Base-by-base conservation (phyloP, 2,797 vertebrate genomes). In the Platyrinchus mystaceus region DNA sequence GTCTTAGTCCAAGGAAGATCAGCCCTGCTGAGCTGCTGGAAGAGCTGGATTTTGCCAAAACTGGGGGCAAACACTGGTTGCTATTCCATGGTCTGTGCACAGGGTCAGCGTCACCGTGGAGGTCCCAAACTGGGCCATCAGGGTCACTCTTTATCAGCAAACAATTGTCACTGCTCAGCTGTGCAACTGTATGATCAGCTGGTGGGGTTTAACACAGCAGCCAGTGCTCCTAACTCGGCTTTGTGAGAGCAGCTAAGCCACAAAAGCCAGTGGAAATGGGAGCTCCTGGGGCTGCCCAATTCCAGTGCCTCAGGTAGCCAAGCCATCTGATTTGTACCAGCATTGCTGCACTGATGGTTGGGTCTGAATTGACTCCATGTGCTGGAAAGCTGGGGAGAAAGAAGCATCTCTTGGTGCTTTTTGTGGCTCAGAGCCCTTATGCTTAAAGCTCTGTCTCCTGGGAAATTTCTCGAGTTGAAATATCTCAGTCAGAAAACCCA, bases 291-390 rank as follows among this genome's bases (percentile, higher is more conserved):
- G 59, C 82, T 59, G 1, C 44, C 17, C 36, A 44, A 1, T 39
- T 68, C 67, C 43, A 13, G 14, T 7, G 23, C 6, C 28, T 60
- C 14, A 0, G 0, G 2, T 1, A 37, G 56, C n/a, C 28, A 18
- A 88, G 58, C 73, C 26, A 14, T 27, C 64, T 68, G 73, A 32
- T n/a, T 66, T 14, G 55, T 49, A 34, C 59, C 64, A 59, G n/a
- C 34, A 5, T 5, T 7, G 43, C 8, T 17, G 1, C 3, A 4
- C 79, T 75, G 17, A 11, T 37, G 2, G 5, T 20, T 43, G 0
- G 6, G 4, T 24, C 53, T 41, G 67, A 62, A 41, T 7, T 50
- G 46, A 47, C 22, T 62, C 37, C 12, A 68, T 16, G 43, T 24
- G 39, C 9, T 18, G 7, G 10, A 8, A 17, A 83, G 21, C 32